Evolutionary conservation across 2,888 invertebrate species (phyloP).

Genomic region (Tortrix viridana): DNA sequence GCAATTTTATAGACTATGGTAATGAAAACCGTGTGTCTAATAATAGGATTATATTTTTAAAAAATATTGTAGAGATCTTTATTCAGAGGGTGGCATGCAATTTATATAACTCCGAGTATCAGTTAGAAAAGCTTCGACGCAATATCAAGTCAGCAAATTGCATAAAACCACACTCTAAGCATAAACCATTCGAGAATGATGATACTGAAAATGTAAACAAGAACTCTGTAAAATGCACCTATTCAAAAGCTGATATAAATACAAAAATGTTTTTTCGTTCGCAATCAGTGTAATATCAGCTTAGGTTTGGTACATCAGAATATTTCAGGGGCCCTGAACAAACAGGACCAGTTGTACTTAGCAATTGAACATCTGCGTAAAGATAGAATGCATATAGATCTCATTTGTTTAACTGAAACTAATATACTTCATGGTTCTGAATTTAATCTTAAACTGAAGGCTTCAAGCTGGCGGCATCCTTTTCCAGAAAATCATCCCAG

Average conservation of each 20-base stretch:
- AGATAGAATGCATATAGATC: not conserved
- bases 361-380: not conserved
- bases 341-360: not conserved
- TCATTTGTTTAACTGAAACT: slow-evolving; percentile 1
- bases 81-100: slow-evolving; percentile 1
- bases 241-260: not conserved
- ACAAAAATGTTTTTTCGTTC: not conserved
- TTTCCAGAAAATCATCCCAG: not conserved
- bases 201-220: not conserved
- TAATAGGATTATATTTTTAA: not conserved
- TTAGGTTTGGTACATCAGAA: not conserved
- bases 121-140: slow-evolving; percentile 1
- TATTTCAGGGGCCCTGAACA: not conserved
- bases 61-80: not conserved
- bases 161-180: not conserved
- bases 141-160: not conserved
- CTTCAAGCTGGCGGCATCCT: not conserved
- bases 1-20: not conserved
- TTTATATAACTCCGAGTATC: not conserved
- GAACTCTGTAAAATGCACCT: not conserved
- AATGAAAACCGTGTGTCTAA: not conserved
- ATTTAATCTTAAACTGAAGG: slow-evolving; percentile 1
- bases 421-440: slow-evolving; percentile 4
- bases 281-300: not conserved
- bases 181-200: not conserved